Percentiles rank a stretch among this genome's conserved stretches.
Conservation (phyloP, 2,888 invertebrate genomes). For the Petrolisthes cinctipes region DNA sequence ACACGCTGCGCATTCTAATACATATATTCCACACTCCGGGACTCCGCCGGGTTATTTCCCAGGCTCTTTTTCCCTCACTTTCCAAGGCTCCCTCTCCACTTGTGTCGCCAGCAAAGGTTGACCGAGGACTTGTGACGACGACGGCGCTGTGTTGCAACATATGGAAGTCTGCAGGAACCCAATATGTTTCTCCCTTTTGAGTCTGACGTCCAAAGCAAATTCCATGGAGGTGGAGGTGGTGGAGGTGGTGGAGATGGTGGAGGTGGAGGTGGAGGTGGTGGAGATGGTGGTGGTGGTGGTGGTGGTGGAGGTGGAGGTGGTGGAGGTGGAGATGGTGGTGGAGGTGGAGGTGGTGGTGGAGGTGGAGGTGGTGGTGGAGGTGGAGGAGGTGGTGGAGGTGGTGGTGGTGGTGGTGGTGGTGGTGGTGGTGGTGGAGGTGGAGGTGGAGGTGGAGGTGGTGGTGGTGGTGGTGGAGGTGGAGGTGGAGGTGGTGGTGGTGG, state of each 20-base stretch:
- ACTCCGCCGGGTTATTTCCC: not conserved
- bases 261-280: no score
- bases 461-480: no score
- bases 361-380: not conserved
- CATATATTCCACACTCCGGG: not conserved
- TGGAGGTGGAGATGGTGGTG: not conserved
- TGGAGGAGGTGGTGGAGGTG: not conserved
- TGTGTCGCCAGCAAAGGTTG: no score
- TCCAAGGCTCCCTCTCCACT: not conserved
- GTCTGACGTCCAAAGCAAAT: no score
- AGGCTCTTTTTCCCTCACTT: not conserved
- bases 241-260: no score
- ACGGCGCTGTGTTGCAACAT: no score
- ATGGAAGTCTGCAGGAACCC: no score
- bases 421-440: no score
- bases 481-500: not conserved
- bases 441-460: not conserved
- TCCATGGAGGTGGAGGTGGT: not conserved
- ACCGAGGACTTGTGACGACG: no score
- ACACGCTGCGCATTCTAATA: not conserved
- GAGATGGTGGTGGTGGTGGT: not conserved
- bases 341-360: not conserved
- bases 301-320: not conserved
- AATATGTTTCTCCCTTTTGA: no score
- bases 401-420: no score